Evolutionary conservation across 2,797 vertebrate species (phyloP).

Genomic region (Macropodus opercularis): DNA sequence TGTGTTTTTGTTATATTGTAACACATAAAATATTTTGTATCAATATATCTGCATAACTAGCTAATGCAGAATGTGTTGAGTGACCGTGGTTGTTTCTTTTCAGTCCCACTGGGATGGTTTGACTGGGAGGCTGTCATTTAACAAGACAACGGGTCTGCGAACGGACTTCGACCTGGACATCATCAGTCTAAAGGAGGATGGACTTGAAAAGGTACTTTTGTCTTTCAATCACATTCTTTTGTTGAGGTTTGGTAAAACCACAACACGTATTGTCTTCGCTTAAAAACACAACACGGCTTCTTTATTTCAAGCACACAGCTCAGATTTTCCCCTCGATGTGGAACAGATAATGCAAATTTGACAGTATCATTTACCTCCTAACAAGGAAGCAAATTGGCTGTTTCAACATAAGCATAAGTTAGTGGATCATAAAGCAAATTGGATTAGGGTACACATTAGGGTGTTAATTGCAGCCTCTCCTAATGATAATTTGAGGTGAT

Average conservation of each 20-base stretch:
- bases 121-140: slow-evolving; percentile 96
- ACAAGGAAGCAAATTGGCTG: slow-evolving; percentile 82
- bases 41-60: background rate
- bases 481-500: slow-evolving; percentile 81
- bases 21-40: background rate
- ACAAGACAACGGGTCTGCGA: slow-evolving; percentile 92
- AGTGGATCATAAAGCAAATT: slow-evolving; percentile 85
- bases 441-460: slow-evolving; percentile 79
- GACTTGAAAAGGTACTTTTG: slow-evolving; percentile 92
- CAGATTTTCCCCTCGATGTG: slow-evolving; percentile 38
- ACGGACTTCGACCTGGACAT: slow-evolving; percentile 99
- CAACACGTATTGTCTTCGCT: background rate
- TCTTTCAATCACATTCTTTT: background rate
- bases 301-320: slow-evolving; percentile 35
- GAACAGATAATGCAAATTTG: slow-evolving; percentile 66
- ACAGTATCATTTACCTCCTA: slow-evolving; percentile 81
- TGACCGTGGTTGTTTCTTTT: slow-evolving; percentile 37
- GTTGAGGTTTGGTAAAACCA: slow-evolving; percentile 1
- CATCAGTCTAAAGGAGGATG: slow-evolving; percentile 95
- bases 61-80: background rate
- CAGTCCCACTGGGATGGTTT: slow-evolving; percentile 99
- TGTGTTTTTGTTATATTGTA: slow-evolving; percentile 20
- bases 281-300: slow-evolving; percentile 13
- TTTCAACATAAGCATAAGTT: slow-evolving; percentile 80
- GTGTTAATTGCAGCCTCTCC: slow-evolving; percentile 80